Evolutionary conservation across 2,797 vertebrate species (phyloP).

Genomic region (Gorsachius magnificus): DNA sequence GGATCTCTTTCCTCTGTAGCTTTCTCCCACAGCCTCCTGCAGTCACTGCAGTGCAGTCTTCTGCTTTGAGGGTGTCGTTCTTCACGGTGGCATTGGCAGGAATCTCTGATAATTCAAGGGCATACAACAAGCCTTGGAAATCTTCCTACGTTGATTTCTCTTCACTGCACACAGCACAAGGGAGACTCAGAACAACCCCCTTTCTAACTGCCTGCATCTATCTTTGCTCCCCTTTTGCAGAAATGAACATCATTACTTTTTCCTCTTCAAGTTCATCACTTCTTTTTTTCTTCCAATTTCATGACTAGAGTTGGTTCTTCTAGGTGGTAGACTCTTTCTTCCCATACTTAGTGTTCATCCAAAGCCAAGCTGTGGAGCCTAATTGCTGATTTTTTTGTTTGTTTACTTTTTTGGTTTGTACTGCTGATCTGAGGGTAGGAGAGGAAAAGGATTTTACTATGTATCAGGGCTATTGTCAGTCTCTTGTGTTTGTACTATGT

Average conservation of each 20-base stretch:
- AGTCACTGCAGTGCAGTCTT: neutral
- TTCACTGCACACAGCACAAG: neutral
- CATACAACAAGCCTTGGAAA: neutral
- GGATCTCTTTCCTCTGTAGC: neutral
- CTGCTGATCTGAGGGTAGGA: neutral
- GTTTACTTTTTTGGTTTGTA: neutral
- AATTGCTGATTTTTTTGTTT: neutral
- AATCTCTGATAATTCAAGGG: neutral
- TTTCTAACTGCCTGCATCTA: fast-evolving
- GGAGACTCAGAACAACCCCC: neutral
- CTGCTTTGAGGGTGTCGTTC: neutral
- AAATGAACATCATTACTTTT: neutral
- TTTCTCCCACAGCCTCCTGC: neutral
- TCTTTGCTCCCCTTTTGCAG: neutral
- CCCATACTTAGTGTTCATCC: neutral
- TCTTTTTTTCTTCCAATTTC: neutral
- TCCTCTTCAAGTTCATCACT: neutral
- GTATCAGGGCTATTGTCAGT: neutral
- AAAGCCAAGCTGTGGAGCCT: neutral
- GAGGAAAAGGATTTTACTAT: neutral
- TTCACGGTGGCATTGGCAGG: neutral
- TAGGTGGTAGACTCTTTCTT: neutral
- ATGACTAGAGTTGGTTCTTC: neutral
- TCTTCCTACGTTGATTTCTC: neutral
- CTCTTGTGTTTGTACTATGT: neutral